Base-by-base conservation (phyloP, 2,888 invertebrate species). In the Acrocyrtus sp. region DNA sequence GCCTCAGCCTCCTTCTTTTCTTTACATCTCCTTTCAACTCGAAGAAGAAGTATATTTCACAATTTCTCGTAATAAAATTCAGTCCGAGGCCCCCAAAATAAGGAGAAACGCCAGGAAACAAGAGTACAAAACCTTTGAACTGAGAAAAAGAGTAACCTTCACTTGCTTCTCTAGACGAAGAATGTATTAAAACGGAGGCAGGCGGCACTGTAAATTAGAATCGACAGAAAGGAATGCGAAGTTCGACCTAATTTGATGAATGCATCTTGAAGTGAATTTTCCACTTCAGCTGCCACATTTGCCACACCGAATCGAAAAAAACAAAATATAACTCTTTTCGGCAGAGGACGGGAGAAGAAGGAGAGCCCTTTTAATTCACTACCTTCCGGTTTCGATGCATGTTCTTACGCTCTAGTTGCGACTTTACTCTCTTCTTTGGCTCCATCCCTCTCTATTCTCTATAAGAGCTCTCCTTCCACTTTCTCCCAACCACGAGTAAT, bases 251-350 rank as follows among this genome's bases (percentile, higher is more conserved):
- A 68, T 68, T 68, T 60, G 68, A 60, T 68, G 68, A 68, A 68
- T 68, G 68, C 68, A 68, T 68, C 60, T 60, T 68, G 68, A 68
- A 68, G 68, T 60, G 48, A 68, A 68, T 68, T 68, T 68, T 68
- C 68, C 19, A 27, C 45, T 24, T 68, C 53, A 68, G 60, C 51
- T 17, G 8, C 19, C 51, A 45, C 68, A 68, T 68, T 66, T 66
- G 50, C 47, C 34, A 51, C 34, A 58, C 26, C 51, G 41, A 60
- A 68, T 58, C 29, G 34, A 22, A 39, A 51, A 67, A 68, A 58
- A 68, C 58, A 68, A 68, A 57, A 68, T 43, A 63, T 17, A 58
- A 58, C 17, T 66, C 58, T 43, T 24, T 29, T 48, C 19, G 5
- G 2, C 12, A 26, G 21, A 24, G 10, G 27, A 27, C 10, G 21